These are phyloP conservation scores for Ectropis grisescens DNA, from an alignment of 1,140 invertebrate species.

Conservation along the genomic window DNA sequence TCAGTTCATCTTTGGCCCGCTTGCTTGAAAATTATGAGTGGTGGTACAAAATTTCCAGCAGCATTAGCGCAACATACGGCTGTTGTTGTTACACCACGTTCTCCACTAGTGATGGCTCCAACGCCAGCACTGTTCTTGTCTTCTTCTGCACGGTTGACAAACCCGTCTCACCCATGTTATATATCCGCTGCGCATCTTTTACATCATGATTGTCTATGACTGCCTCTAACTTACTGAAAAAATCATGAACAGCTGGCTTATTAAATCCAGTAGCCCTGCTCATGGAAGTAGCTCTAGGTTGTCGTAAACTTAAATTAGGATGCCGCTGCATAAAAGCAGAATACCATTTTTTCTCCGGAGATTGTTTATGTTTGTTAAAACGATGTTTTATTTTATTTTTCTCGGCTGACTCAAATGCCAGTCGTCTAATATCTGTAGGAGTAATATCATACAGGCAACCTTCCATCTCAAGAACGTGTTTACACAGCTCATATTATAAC, in stretches of 20 bases:
- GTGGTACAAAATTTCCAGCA: conserved; percentile 13
- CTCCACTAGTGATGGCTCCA: conserved; percentile 35
- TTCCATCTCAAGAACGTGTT: no score
- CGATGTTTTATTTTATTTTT: no score
- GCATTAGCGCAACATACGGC: conserved; percentile 29
- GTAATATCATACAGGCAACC: no score
- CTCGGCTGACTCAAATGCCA: no score
- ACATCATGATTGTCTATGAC: conserved; percentile 13
- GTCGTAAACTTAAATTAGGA: conserved; percentile 17
- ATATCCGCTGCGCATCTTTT: conserved; percentile 32
- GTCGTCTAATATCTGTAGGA: no score
- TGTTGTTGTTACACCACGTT: conserved; percentile 56
- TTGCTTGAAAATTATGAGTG: not conserved
- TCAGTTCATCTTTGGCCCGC: conserved; percentile 5
- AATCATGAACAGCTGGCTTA: conserved; percentile 14
- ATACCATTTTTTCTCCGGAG: no score
- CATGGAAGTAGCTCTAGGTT: conserved; percentile 20
- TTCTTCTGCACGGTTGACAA: conserved; percentile 21
- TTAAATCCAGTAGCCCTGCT: conserved; percentile 23
- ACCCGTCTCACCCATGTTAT: conserved; percentile 53
- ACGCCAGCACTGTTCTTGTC: conserved; percentile 2
- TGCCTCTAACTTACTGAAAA: conserved; percentile 23
- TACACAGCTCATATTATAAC: no score
- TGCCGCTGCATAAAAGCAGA: no score
- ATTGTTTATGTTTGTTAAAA: no score